Conservation (phyloP, 2,797 vertebrate genomes). For the Lacerta viridis region DNA sequence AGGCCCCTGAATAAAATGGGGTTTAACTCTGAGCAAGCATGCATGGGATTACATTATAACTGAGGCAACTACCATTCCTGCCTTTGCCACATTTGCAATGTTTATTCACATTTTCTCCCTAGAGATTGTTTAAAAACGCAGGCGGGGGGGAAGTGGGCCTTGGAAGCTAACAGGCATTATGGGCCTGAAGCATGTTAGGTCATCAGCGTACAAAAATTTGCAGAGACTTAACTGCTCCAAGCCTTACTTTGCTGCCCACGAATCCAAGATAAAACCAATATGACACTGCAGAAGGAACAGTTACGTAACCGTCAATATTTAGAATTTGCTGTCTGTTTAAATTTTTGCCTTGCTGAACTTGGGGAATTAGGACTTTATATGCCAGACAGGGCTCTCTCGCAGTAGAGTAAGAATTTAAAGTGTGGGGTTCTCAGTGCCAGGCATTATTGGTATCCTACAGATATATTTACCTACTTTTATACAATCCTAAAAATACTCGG, state of each 20-base stretch:
- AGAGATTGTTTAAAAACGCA: neutral
- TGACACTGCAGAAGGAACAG: constrained; percentile 9
- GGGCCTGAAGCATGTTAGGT: neutral
- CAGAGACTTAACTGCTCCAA: neutral
- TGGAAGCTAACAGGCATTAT: neutral
- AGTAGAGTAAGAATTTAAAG: neutral
- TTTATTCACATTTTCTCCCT: neutral
- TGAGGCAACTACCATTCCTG: too few species aligned
- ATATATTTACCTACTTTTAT: neutral
- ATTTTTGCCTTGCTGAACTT: neutral
- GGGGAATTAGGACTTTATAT: neutral
- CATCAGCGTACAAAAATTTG: neutral
- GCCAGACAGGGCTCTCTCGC: neutral
- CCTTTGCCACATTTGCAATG: too few species aligned
- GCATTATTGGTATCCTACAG: neutral
- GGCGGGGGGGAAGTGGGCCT: neutral
- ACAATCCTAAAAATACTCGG: neutral
- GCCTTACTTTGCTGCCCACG: neutral
- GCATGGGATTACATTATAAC: neutral
- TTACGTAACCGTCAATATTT: neutral
- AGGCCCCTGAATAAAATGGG: too few species aligned
- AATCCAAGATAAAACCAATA: constrained; percentile 1
- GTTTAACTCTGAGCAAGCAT: neutral
- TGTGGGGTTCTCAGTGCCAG: neutral
- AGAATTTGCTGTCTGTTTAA: constrained; percentile 4